These are phyloP conservation scores for Platyrinchus mystaceus DNA, from an alignment of 2,797 vertebrate genomes.

Conservation along the genomic window DNA sequence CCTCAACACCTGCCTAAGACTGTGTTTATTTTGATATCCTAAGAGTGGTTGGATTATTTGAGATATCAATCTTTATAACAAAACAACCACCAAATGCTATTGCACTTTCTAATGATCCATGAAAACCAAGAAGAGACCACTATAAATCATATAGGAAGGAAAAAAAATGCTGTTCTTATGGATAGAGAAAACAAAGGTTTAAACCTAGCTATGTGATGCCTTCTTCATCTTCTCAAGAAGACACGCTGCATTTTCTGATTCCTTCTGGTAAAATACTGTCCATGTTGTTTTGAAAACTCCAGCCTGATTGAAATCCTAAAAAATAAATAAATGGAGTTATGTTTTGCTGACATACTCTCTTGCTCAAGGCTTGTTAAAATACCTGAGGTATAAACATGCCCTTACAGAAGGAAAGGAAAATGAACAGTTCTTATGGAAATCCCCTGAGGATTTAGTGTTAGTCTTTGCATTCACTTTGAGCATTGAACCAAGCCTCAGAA, in stretches of 20 bases:
- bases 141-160: neutral
- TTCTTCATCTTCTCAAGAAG: neutral
- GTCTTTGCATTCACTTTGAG: neutral
- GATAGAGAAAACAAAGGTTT: neutral
- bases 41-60: neutral
- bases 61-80: neutral
- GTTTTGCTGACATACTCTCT: neutral
- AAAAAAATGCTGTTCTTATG: neutral
- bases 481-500: neutral
- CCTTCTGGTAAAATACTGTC: neutral
- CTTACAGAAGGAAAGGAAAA: neutral
- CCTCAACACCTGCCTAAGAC: neutral
- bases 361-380: neutral
- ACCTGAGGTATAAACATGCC: neutral
- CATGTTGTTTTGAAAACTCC: neutral
- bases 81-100: neutral
- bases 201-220: neutral
- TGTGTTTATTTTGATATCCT: neutral
- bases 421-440: neutral
- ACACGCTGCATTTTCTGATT: neutral
- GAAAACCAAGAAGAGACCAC: neutral
- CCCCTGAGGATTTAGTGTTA: neutral
- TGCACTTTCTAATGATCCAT: constrained; percentile 30
- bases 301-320: neutral
- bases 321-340: neutral